These are phyloP conservation scores for Calycopis cecrops DNA, from an alignment of 1,140 invertebrate genomes.

Conservation along the genomic window DNA sequence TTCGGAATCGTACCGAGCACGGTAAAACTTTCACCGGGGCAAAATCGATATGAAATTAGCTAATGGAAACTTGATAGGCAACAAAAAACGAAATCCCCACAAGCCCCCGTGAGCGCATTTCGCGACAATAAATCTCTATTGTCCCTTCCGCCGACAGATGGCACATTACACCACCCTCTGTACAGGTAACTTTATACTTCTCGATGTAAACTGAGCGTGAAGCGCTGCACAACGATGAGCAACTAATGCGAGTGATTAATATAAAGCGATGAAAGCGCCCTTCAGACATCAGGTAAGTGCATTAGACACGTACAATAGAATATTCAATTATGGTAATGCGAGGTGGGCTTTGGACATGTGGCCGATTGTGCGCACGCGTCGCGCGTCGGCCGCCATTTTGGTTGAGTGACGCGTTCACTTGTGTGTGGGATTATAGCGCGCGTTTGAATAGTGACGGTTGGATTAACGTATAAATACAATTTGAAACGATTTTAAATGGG, in stretches of 20 bases:
- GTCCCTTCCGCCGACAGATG: conserved; percentile 57
- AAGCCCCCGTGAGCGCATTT: conserved; percentile 56
- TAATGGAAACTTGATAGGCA: conserved; percentile 71
- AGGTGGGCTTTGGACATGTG: conserved; percentile 37
- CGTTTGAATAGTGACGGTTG: conserved; percentile 44
- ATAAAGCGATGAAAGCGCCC: conserved; percentile 41
- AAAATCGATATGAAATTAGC: conserved; percentile 68
- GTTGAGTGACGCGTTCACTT: conserved; percentile 31
- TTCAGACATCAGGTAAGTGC: conserved; percentile 44
- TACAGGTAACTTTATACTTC: conserved; percentile 60
- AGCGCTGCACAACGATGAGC: conserved; percentile 34
- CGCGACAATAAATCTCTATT: conserved; percentile 67
- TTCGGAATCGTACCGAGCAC: conserved; percentile 42
- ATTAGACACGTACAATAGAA: conserved; percentile 66
- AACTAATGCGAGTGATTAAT: background rate
- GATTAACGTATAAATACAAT: conserved; percentile 33
- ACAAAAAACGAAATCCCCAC: conserved; percentile 62
- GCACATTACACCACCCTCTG: conserved; percentile 41
- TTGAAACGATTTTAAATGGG: conserved; percentile 9
- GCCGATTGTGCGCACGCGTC: conserved; percentile 50
- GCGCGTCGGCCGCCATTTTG: conserved; percentile 41
- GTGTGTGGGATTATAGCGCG: conserved; percentile 45
- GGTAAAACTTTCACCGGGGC: conserved; percentile 49
- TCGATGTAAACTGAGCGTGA: conserved; percentile 15
- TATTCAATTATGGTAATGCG: conserved; percentile 66